These are phyloP conservation scores for Drosophila ananassae DNA, from an alignment of 1,140 invertebrate species.

Conservation along the genomic window DNA sequence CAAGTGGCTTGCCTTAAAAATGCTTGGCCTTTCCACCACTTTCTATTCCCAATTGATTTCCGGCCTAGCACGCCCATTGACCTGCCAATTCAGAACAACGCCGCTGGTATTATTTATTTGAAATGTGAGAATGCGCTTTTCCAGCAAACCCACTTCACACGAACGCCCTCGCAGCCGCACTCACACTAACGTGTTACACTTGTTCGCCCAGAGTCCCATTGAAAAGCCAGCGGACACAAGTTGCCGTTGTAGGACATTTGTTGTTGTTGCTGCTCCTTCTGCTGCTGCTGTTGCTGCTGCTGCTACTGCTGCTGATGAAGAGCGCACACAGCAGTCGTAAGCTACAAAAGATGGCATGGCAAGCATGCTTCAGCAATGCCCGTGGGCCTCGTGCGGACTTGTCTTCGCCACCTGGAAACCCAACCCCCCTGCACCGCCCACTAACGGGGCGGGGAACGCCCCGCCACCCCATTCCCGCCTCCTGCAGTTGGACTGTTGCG, in stretches of 20 bases:
- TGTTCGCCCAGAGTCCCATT: constrained; percentile 64
- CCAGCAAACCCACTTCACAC: constrained; percentile 56
- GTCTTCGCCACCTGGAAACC: constrained; percentile 26
- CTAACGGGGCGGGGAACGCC: neutral
- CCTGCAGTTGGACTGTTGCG: constrained; percentile 65
- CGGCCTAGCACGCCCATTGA: constrained; percentile 42
- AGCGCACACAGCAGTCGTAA: constrained; percentile 71
- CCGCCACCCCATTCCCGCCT: neutral
- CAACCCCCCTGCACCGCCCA: constrained; percentile 8
- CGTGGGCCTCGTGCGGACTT: constrained; percentile 55
- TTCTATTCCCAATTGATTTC: constrained; percentile 16
- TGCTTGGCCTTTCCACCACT: neutral
- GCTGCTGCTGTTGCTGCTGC: constrained; percentile 23
- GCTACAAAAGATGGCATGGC: constrained; percentile 49
- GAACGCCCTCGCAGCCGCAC: constrained; percentile 38
- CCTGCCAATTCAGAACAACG: constrained; percentile 53
- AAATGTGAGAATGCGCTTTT: constrained; percentile 82
- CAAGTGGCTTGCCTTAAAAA: neutral
- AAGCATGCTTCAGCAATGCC: constrained; percentile 79
- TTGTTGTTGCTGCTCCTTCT: constrained; percentile 49
- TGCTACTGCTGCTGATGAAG: constrained; percentile 65
- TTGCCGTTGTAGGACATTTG: constrained; percentile 18
- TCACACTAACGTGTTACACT: constrained; percentile 36
- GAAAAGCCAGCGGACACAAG: constrained; percentile 44
- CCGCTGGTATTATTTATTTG: constrained; percentile 73